Percentiles rank a stretch among this genome's conserved stretches.
Conservation (phyloP, 2,888 invertebrate genomes). For the Netelia fuscicornis region DNA sequence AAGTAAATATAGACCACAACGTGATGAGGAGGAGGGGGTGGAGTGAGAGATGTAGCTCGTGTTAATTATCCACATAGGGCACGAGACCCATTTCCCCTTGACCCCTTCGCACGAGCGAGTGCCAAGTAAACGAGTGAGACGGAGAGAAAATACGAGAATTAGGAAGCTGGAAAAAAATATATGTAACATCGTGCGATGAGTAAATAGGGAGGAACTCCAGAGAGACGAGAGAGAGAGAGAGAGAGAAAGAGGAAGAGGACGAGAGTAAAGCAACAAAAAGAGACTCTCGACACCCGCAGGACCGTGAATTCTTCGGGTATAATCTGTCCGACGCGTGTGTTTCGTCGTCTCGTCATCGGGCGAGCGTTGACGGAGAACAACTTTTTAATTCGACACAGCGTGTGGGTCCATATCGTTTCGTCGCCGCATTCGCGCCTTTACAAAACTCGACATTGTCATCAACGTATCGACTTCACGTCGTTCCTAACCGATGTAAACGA, state of each 20-base stretch:
- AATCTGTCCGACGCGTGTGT: slow-evolving; percentile 48
- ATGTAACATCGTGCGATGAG: slow-evolving; percentile 25
- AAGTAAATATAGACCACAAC: slow-evolving; percentile 74
- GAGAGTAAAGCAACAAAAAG: slow-evolving; percentile 4
- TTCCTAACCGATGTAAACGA: slow-evolving; percentile 12
- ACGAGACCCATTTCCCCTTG: slow-evolving; percentile 51
- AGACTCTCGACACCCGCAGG: slow-evolving; percentile 34
- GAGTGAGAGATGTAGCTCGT: slow-evolving; percentile 70
- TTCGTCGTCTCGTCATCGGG: slow-evolving; percentile 33
- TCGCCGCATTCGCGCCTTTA: neutral
- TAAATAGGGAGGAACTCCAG: slow-evolving; percentile 20
- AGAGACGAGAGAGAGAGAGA: slow-evolving; percentile 7
- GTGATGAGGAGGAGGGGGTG: slow-evolving; percentile 52
- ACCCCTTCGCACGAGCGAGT: slow-evolving; percentile 46
- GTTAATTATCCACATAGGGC: slow-evolving; percentile 78
- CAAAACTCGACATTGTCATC: slow-evolving; percentile 18
- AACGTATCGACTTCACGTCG: slow-evolving; percentile 11
- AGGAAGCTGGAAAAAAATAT: slow-evolving; percentile 48
- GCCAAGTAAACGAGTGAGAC: slow-evolving; percentile 48
- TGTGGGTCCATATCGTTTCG: slow-evolving; percentile 8
- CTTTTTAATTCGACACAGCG: slow-evolving; percentile 63
- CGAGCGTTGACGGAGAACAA: slow-evolving; percentile 50
- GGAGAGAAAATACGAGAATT: slow-evolving; percentile 47
- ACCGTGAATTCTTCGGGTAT: slow-evolving; percentile 46
- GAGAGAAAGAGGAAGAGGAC: slow-evolving; percentile 36